Percentiles rank a stretch among this genome's conserved stretches.
phyloP scores from a whole-genome alignment of 1,140 invertebrate genomes.

The Stegodyphus dumicola region DNA sequence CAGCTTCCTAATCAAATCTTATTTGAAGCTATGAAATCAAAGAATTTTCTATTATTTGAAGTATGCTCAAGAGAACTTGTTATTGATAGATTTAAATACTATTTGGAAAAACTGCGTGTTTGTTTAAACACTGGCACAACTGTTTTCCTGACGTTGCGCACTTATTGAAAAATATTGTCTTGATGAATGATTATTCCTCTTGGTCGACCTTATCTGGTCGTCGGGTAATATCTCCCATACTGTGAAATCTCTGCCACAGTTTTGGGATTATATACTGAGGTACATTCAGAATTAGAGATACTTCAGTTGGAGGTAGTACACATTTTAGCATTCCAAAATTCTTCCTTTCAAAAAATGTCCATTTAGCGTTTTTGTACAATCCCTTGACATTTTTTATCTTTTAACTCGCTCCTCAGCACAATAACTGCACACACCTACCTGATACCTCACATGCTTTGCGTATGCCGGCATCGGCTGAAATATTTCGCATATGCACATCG shows the following conservation, averaged over 20 bases:
- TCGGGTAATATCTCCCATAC: neutral
- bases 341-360: neutral
- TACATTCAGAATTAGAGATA: neutral
- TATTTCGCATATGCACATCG: constrained; percentile 5
- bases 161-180: neutral
- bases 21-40: no score
- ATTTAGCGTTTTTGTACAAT: neutral
- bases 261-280: neutral
- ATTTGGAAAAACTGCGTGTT: no score
- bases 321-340: constrained; percentile 1
- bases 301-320: neutral
- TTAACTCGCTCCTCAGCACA: neutral
- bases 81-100: no score
- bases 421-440: neutral
- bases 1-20: no score
- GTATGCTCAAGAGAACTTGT: no score
- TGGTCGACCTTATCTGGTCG: neutral
- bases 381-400: neutral
- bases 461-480: neutral
- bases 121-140: neutral
- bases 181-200: neutral
- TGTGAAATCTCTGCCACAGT: neutral
- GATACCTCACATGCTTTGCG: neutral
- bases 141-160: neutral
- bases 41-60: no score